Evolutionary conservation across 64 coral and sea anemone genomes (phyloP), one percentile per base, ranked within the genome.

Genomic region (Trachythela sp.): DNA sequence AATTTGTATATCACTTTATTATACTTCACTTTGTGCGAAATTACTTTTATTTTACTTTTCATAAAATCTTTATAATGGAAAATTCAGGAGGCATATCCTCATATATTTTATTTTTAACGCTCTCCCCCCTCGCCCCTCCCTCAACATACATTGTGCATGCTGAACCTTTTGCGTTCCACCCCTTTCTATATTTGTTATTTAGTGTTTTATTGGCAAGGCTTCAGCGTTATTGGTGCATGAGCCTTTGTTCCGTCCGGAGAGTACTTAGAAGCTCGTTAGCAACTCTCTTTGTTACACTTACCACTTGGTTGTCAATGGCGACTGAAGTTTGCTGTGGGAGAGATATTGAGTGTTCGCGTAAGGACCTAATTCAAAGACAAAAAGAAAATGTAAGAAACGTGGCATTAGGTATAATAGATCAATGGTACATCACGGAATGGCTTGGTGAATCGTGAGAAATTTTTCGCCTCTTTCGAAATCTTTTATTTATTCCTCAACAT

Each of bases 251-350:
- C 13, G 37, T 68, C 30, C 3, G 30, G 59, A n/a, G 59, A 4
- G 75, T 37, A 80, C 33, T 37, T 80, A 80, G 75, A 20, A 24
- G 18, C 30, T 80, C 75, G 37, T 80, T 80, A 80, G 75, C 37
- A 80, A 80, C 75, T 20, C 75, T 39, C 75, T 80, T 80, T 80
- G 75, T 80, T 33, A 48, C 41, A 88, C 96, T 88, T 90, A 99
- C 96, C 96, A 99, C 70, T 99, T 94, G 36, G 94, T 99, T 48
- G 96, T 99, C 84, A 99, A 87, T 2, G 96, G 96, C 9, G 96
- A 99, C 32, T 99, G 96, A 0, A 99, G 89, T 89, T 99, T 99
- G 59, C 96, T 99, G 88, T 99, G 96, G 13, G 96, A 99, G 75
- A 80, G 75, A 80, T 80, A 80, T 80, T 80, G 75, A 80, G 20